Percentiles rank a stretch among this genome's conserved stretches.
phyloP scores from a whole-genome alignment of 2,113 vertebrate species.

The Shinisaurus crocodilurus region DNA sequence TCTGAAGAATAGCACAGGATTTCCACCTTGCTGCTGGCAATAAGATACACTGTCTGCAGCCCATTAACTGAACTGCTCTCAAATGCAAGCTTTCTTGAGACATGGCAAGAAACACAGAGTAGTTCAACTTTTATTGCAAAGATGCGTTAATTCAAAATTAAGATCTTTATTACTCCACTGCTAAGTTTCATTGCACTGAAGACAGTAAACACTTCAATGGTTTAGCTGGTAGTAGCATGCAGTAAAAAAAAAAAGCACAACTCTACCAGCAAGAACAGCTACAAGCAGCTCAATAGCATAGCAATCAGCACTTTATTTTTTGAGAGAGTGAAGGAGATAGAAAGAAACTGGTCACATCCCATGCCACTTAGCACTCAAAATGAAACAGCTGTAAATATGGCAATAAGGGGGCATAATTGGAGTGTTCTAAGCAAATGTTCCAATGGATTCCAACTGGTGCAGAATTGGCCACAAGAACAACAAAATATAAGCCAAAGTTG shows the following conservation, averaged over 20 bases:
- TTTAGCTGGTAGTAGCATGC: neutral
- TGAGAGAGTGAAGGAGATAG: neutral
- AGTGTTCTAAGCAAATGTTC: conserved; percentile 52
- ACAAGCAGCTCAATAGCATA: conserved; percentile 25
- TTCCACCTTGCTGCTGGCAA: neutral
- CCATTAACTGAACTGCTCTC: neutral
- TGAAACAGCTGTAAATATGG: conserved; percentile 58
- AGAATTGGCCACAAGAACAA: neutral
- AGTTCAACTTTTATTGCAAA: neutral
- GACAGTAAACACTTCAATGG: neutral
- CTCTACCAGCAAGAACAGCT: neutral
- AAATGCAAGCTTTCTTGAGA: neutral
- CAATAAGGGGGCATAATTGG: conserved; percentile 51
- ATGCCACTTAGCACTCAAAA: conserved; percentile 43
- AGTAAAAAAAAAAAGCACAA: neutral
- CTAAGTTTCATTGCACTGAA: neutral
- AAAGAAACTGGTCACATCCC: neutral
- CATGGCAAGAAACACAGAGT: neutral
- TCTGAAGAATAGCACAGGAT: too few species aligned
- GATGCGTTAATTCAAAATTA: neutral
- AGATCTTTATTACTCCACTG: neutral
- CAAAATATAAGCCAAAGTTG: conserved; percentile 11
- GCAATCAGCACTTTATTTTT: conserved; percentile 15
- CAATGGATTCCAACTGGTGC: rapidly evolving
- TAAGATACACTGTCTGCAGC: neutral